Evolutionary conservation across 1,140 invertebrate genomes (phyloP).

Genomic region (Platorchestia sp.): DNA sequence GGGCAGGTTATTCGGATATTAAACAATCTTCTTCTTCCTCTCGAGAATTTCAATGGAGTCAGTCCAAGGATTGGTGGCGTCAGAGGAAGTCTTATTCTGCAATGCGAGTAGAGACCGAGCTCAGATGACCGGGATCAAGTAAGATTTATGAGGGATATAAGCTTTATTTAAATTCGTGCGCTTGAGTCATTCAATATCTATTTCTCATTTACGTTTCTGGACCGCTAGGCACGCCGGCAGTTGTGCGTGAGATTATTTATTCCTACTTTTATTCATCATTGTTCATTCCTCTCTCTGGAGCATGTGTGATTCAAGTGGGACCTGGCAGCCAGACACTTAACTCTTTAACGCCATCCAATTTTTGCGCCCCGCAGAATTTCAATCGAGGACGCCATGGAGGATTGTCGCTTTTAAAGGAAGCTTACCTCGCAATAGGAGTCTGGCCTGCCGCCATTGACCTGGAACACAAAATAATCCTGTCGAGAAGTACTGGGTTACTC

Average conservation of each 20-base stretch:
- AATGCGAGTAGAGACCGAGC: neutral
- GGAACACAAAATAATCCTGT: too few relatives aligned
- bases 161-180: neutral
- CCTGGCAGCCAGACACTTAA: too few relatives aligned
- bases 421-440: too few relatives aligned
- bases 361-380: too few relatives aligned
- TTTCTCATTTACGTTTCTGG: neutral
- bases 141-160: neutral
- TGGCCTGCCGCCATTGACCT: too few relatives aligned
- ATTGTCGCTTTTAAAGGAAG: too few relatives aligned
- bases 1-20: neutral
- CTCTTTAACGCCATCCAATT: too few relatives aligned
- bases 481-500: too few relatives aligned
- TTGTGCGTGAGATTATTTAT: neutral
- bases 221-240: neutral
- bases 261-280: neutral
- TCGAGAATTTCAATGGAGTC: slow-evolving; percentile 38
- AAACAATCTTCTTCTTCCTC: slow-evolving; percentile 4
- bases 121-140: neutral
- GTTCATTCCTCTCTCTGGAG: too few relatives aligned
- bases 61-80: neutral
- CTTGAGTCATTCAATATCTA: neutral
- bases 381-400: too few relatives aligned
- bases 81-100: neutral
- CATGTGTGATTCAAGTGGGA: too few relatives aligned